Evolutionary conservation across 2,888 invertebrate species (phyloP), one percentile per base, ranked within the genome.

Genomic region (Molanna angustata): DNA sequence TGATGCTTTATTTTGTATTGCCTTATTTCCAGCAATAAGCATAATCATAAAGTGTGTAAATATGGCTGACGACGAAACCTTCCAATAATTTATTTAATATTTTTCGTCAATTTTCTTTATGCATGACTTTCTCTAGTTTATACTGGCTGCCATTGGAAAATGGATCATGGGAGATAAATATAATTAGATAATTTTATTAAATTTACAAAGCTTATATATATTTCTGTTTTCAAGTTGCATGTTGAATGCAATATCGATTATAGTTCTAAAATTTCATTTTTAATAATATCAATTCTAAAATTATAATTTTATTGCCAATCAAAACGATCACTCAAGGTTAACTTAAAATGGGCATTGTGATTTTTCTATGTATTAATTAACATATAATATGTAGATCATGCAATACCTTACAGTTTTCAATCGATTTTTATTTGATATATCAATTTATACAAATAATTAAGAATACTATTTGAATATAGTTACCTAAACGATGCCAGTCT

Each of bases 281-380:
- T 21, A 52, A 45, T 22, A 47, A 47, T 41, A 31, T 32, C 42
- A 42, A 47, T 52, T 42, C 47, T 52, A 14, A 52, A 40, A 52
- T 46, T 46, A 42, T 52, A 47, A 45, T 20, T 52, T 31, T 21
- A 45, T 52, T 42, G 52, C 52, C 47, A 20, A 52, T 46, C 31
- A 41, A 41, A 40, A 35, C 42, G 52, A 52, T 52, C 52, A 52
- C 52, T 52, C 47, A 41, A 48, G 19, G 52, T 47, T 14, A 52
- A 52, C 52, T 52, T 52, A 48, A 52, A 52, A 47, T 22, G 21
- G 47, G 17, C 22, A n/a, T 16, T 31, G n/a, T n/a, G n/a, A n/a
- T n/a, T n/a, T n/a, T n/a, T n/a, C n/a, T n/a, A n/a, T n/a, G n/a
- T n/a, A n/a, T n/a, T n/a, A n/a, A n/a, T n/a, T n/a, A n/a, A n/a